Conservation (phyloP, 1,140 invertebrate species). For the Spodoptera litura region DNA sequence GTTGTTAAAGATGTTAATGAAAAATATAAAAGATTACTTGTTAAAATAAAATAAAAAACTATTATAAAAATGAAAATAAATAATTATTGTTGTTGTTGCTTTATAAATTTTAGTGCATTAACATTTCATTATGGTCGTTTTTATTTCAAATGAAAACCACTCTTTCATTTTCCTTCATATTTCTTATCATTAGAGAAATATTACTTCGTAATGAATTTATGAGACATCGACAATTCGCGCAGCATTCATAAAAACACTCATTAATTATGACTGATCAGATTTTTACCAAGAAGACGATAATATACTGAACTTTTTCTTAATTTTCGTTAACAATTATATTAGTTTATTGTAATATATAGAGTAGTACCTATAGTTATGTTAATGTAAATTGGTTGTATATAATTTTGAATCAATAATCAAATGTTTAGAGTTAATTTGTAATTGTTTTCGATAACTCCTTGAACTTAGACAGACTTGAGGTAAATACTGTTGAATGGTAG, state of each 20-base stretch:
- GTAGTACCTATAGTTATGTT: conserved; percentile 64
- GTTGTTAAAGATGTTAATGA: conserved; percentile 12
- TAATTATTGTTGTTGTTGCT: neutral
- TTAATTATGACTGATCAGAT: conserved; percentile 44
- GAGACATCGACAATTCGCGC: conserved; percentile 9
- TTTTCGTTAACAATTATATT: conserved; percentile 34
- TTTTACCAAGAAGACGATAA: conserved; percentile 29
- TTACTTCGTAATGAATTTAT: no score
- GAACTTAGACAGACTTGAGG: conserved; percentile 5
- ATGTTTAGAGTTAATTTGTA: conserved; percentile 46
- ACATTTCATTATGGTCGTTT: neutral
- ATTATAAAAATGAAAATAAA: neutral
- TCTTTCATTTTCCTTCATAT: neutral
- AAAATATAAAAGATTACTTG: neutral
- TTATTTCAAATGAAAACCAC: neutral
- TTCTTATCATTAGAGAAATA: neutral
- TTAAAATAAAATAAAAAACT: neutral
- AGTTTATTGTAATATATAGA: conserved; percentile 71
- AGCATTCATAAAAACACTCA: conserved; percentile 35
- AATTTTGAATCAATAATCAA: conserved; percentile 69
- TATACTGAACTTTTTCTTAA: conserved; percentile 32
- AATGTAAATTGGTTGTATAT: conserved; percentile 83
- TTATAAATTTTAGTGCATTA: neutral
- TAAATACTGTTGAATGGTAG: conserved; percentile 10
- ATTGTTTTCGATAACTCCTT: conserved; percentile 43